These are phyloP conservation scores for Papilio gigon DNA, from an alignment of 2,888 invertebrate species.

Conservation along the genomic window DNA sequence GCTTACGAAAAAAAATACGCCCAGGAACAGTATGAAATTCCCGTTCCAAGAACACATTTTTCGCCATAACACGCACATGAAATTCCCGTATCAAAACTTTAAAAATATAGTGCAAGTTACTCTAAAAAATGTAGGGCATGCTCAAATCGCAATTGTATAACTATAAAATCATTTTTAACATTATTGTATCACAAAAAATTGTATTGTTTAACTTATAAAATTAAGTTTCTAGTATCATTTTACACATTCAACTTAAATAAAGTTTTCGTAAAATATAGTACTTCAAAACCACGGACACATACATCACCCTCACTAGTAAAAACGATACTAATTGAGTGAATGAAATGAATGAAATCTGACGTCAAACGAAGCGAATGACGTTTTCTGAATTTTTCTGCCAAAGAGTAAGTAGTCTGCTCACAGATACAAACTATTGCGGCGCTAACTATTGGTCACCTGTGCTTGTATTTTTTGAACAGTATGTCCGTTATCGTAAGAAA, in stretches of 20 bases:
- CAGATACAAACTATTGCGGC: not conserved
- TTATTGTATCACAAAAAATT: not conserved
- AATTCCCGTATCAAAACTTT: conserved; percentile 60
- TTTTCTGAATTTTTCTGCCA: not conserved
- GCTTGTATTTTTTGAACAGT: not conserved
- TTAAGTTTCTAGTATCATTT: conserved; percentile 9
- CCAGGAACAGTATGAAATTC: conserved; percentile 59
- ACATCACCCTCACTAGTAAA: not conserved
- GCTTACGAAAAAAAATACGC: conserved; percentile 60
- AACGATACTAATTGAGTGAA: conserved; percentile 23
- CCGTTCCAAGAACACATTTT: conserved; percentile 61
- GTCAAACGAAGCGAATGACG: not conserved
- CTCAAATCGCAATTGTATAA: conserved; percentile 25
- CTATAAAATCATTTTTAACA: not conserved
- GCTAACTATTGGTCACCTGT: not conserved
- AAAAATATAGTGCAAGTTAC: conserved; percentile 10
- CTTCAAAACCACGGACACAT: not conserved
- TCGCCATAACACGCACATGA: conserved; percentile 56
- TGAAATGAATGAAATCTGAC: conserved; percentile 2
- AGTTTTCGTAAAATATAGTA: conserved; percentile 28
- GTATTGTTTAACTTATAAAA: conserved; percentile 29
- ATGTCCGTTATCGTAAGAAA: no score
- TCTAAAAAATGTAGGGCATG: conserved; percentile 69
- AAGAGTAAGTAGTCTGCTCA: not conserved
- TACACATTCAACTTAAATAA: conserved; percentile 6